These are phyloP conservation scores for Thalassophryne amazonica DNA, from an alignment of 2,797 vertebrate species.

Conservation along the genomic window DNA sequence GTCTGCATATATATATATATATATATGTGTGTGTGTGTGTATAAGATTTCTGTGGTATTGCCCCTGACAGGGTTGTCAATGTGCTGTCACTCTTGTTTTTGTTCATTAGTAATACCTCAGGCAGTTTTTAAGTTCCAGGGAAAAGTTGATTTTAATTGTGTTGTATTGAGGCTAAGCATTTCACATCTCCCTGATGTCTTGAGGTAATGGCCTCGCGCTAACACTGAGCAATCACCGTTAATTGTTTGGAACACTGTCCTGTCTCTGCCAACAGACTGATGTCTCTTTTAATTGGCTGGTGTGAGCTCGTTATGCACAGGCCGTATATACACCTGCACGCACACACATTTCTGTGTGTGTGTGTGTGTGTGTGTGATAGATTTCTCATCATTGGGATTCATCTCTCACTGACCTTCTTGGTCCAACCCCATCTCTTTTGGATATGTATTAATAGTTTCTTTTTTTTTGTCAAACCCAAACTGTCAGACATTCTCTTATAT, in stretches of 20 bases:
- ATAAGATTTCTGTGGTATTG: background rate
- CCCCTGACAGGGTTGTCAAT: background rate
- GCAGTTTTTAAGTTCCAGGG: background rate
- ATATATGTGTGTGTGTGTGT: no score
- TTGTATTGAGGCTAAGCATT: slow-evolving; percentile 6
- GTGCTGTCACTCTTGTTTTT: background rate
- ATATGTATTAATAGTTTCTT: background rate
- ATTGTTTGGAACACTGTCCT: slow-evolving; percentile 29
- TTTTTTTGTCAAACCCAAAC: slow-evolving; percentile 1
- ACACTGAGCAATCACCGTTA: slow-evolving; percentile 30
- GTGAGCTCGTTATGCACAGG: slow-evolving; percentile 15
- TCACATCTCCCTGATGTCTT: slow-evolving; percentile 9
- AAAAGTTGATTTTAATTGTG: slow-evolving; percentile 15
- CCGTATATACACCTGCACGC: background rate
- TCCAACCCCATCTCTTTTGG: background rate
- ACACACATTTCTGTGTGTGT: background rate
- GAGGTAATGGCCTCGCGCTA: slow-evolving; percentile 19
- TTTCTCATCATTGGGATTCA: background rate
- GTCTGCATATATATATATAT: no score
- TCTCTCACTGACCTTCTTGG: slow-evolving; percentile 1
- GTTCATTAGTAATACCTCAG: background rate
- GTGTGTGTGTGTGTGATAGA: background rate
- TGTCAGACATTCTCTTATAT: background rate
- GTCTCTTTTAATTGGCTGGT: slow-evolving; percentile 41
- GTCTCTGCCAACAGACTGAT: slow-evolving; percentile 21